phyloP scores from a whole-genome alignment of 2,888 invertebrate species.

The Athripsodes cinereus region DNA sequence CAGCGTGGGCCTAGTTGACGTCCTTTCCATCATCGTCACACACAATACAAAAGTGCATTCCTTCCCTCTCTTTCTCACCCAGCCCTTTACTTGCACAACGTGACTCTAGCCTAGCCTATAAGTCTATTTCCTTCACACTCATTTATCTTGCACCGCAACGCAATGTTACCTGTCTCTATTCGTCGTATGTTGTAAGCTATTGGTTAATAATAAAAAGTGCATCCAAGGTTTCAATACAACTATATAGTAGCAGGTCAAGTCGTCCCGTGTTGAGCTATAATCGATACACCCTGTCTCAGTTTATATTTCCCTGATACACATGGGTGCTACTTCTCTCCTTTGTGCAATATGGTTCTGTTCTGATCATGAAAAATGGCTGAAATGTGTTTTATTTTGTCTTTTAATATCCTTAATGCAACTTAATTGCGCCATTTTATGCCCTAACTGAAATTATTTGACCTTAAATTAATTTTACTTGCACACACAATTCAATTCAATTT shows the following conservation, averaged over 20 bases:
- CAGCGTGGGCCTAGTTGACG: constrained; percentile 21
- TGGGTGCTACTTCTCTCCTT: constrained; percentile 12
- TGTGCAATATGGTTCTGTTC: neutral
- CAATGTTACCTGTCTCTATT: constrained; percentile 11
- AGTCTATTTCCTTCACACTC: constrained; percentile 1
- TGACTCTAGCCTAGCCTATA: neutral
- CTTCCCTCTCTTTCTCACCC: constrained; percentile 18
- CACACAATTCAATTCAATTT: no score
- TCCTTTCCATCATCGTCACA: constrained; percentile 13
- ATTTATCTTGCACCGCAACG: neutral
- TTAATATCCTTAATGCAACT: neutral
- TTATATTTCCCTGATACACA: constrained; percentile 17
- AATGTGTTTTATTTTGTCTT: neutral
- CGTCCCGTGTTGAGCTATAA: constrained; percentile 6
- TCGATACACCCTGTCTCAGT: constrained; percentile 5
- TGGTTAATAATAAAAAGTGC: constrained; percentile 9
- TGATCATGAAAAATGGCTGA: neutral
- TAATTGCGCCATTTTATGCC: no score
- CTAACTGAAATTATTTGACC: no score
- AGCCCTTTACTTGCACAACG: neutral
- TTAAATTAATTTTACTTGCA: no score
- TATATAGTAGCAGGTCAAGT: neutral
- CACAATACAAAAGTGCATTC: constrained; percentile 18
- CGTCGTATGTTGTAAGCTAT: neutral
- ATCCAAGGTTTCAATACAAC: neutral